Evolutionary conservation across 2,797 vertebrate species (phyloP), one percentile per base, ranked within the genome.

Genomic region (Acestrorhynchus altus): DNA sequence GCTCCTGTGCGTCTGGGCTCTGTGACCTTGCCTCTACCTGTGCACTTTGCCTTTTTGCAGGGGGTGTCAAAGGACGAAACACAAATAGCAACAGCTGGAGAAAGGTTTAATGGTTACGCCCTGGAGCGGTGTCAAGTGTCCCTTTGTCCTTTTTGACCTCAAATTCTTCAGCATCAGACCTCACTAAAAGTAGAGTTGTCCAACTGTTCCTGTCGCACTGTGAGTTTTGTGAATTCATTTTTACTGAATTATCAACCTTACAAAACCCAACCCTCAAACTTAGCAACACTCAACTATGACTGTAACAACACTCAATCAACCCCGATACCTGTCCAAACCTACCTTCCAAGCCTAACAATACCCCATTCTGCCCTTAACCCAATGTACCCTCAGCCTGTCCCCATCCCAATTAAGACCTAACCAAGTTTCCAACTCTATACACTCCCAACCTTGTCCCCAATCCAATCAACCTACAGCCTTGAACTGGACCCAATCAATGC

Each of bases 11-110:
- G 24, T 80, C 72, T 65, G 42, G 4, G 52, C 51, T 66, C 69
- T 39, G 18, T 81, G 83, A 88, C 81, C 78, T 87, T 80, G 69
- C 26, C 52, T 51, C 77, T 51, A 84, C 82, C 83, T 84, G 82
- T 81, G 28, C 16, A 49, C 78, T 84, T 63, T 57, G 76, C 56
- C 79, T 64, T 44, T 49, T 81, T 82, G 74, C 44, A 12, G 26
- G 64, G 52, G 68, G 52, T 70, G 7, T 26, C 15, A 63, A 79
- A 35, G 56, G 84, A 81, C 85, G 84, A 74, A 81, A 79, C 78
- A 22, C n/a, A 65, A 51, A 67, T 44, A 59, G 61, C 31, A 73
- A 42, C 66, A 35, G 51, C 26, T 64, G 18, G 26, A 57, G 51
- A n/a, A 40, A 22, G n/a, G 54, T 44, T 79, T 16, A 8, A 4